Base-by-base conservation (phyloP, 2,888 invertebrate genomes). In the Pyrochroa serraticornis region DNA sequence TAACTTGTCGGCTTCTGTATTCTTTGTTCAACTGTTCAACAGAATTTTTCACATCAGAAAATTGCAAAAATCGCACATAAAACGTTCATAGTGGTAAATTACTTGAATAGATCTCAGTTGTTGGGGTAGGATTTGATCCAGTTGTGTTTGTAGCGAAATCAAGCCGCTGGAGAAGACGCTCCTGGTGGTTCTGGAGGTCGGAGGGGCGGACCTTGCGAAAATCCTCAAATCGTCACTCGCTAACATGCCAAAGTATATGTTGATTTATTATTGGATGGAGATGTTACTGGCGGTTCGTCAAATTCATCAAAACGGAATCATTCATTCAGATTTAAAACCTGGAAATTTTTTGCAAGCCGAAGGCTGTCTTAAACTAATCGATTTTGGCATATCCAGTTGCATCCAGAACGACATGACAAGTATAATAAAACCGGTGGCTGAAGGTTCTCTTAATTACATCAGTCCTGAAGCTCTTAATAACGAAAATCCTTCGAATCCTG, bases 241-340 rank as follows among this genome's bases (percentile, higher is more conserved):
- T 3, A 77, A 81, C 62, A 80, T 93, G 53, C 88, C 91, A 45
- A 82, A 89, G n/a, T 87, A 89, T 51, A 88, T 90, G 75, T 85
- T 95, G 50, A 83, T 91, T 64, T 92, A 90, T 78, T 96, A 94
- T 81, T 97, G 97, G 93, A 87, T 89, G 76, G 92, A 95, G 80
- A 97, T 98, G 94, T 81, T 98, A 50, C 85, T 87, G 57, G 93
- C 95, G 31, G 97, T 98, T 3, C 84, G 89, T 70, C 91, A 93
- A 72, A 95, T 98, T 73, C 97, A 98, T 72, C 85, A 89, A 66
- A 86, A 91, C 79, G 95, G 94, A 48, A 93, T 98, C 1, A 93
- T 98, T 68, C 98, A 98, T 80, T 92, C 95, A 0, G 98, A 99
- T 80, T 80, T 98, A 67, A 98, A 98, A 78, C 98, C 98, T 0